These are phyloP conservation scores for Papilio helenus DNA, from an alignment of 1,140 invertebrate genomes.

Conservation along the genomic window DNA sequence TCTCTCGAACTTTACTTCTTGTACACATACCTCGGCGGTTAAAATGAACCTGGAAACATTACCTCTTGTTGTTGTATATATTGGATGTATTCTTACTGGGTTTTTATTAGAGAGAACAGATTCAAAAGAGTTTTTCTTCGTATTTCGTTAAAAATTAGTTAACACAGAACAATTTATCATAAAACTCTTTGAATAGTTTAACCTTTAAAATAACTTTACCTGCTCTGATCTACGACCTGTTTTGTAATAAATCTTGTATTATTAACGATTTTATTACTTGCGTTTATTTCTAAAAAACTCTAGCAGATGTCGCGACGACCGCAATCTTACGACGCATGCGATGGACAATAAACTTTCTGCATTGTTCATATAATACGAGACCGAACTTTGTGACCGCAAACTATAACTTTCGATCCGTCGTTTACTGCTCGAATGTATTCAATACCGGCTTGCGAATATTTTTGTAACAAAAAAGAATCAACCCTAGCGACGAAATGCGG, in stretches of 20 bases:
- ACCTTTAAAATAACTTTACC: background rate
- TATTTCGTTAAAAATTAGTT: background rate
- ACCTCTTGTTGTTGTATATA: too few species aligned
- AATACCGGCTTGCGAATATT: constrained; percentile 54
- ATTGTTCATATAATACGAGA: constrained; percentile 32
- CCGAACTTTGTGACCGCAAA: constrained; percentile 35
- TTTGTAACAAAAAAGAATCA: constrained; percentile 49
- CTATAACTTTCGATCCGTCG: constrained; percentile 43
- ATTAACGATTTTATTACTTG: background rate
- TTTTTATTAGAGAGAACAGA: background rate
- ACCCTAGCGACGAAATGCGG: constrained; percentile 62
- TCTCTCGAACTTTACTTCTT: background rate
- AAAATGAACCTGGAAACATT: too few species aligned
- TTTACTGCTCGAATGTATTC: constrained; percentile 38
- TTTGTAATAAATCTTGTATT: constrained; percentile 15
- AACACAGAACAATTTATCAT: background rate
- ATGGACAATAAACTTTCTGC: constrained; percentile 31
- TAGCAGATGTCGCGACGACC: constrained; percentile 13
- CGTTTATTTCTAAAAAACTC: constrained; percentile 18
- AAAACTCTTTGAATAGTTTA: background rate
- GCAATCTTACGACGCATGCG: background rate
- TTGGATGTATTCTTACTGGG: too few species aligned
- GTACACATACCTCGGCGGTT: background rate
- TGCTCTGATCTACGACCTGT: background rate
- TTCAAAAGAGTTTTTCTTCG: background rate